Conservation (phyloP, 1,140 invertebrate species). For the Drosophila asahinai region DNA sequence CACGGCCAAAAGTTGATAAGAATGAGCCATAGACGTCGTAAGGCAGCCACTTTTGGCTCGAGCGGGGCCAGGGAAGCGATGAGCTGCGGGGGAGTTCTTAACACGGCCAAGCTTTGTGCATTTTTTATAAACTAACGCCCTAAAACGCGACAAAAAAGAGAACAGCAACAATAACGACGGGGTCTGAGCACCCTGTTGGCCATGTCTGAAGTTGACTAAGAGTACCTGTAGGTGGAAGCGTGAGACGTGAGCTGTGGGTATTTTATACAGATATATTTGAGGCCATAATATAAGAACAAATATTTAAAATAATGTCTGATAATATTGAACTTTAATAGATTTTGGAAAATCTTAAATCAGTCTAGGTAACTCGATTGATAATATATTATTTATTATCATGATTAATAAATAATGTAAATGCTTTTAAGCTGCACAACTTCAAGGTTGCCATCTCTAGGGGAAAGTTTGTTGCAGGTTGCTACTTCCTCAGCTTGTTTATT, state of each 20-base stretch:
- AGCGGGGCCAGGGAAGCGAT: not conserved
- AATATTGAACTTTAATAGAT: too few species aligned
- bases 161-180: conserved; percentile 35
- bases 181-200: conserved; percentile 33
- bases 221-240: conserved; percentile 8
- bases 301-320: not conserved
- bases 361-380: not conserved
- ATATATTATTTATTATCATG: conserved; percentile 6
- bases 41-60: conserved; percentile 69
- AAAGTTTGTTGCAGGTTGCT: conserved; percentile 46
- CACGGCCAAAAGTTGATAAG: conserved; percentile 81
- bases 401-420: conserved; percentile 8
- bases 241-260: conserved; percentile 14
- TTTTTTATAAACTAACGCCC: conserved; percentile 79
- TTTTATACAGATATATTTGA: not conserved
- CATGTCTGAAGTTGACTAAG: conserved; percentile 33
- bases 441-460: conserved; percentile 35
- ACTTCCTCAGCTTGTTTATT: conserved; percentile 42
- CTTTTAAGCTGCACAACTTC: not conserved
- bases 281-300: not conserved
- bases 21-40: conserved; percentile 82
- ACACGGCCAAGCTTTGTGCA: conserved; percentile 76
- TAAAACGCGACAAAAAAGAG: conserved; percentile 47
- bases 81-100: conserved; percentile 62
- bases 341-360: too few species aligned